Evolutionary conservation across 53 echinoderm and acorn worm species (phyloP), one percentile per base, ranked within the genome.

Genomic region (Echinometra lucunter): DNA sequence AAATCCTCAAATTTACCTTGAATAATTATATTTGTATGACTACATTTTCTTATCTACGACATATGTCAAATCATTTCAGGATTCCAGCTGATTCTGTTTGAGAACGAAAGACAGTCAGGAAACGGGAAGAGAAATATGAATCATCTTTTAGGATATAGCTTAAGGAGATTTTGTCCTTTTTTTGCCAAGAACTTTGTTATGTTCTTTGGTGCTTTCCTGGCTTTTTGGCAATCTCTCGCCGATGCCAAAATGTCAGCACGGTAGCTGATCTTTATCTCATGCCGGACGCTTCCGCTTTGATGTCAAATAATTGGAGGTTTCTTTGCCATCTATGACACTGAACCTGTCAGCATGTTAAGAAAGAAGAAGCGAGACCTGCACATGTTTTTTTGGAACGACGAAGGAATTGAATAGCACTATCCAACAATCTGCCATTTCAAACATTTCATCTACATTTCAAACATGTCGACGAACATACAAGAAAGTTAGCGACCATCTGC

Each of bases 71-170:
- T 85, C 49, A 49, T 47, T 81, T 45, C n/a, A 13, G 85, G 30
- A n/a, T 85, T 85, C 85, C 85, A 85, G 85, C 85, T 85, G 85
- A 85, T 49, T 85, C 30, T 85, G 53, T 85, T 85, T 85, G 85
- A 85, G 85, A 85, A 49, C 53, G 2, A 9, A 49, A 85, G 85
- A 85, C 85, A 85, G 85, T 85, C 49, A 49, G 85, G 85, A 85
- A 85, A 85, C 42, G 47, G 21, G 37, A 85, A 85, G 45, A 49
- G 85, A 85, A 85, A 85, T 47, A 49, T 85, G 85, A 85, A 47
- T 85, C 85, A 85, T 85, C 78, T 85, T 47, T 49, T 49, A 2
- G n/a, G 28, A 49, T 30, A 49, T 49, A 85, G 85, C 49, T 85
- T 78, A 53, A 25, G 3, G 47, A 85, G 27, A 7, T 15, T 30